Conservation (phyloP, 2,797 vertebrate genomes). For the Acanthornis magna region DNA sequence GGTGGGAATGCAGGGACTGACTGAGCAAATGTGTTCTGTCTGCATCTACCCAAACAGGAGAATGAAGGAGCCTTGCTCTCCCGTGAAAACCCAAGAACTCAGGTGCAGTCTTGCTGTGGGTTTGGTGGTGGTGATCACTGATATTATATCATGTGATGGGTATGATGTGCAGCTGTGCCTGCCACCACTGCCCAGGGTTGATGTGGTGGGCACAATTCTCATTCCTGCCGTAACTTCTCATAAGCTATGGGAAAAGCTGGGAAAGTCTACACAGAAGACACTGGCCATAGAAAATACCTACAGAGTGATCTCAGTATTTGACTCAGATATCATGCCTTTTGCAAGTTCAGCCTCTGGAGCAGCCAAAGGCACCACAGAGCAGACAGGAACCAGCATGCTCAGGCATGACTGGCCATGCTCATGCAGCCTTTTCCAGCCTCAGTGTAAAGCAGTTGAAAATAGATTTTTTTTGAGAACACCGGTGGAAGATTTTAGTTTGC, state of each 20-base stretch:
- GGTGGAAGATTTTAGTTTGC: neutral
- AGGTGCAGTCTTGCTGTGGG: neutral
- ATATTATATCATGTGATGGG: neutral
- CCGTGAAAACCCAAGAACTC: neutral
- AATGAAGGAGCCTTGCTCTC: neutral
- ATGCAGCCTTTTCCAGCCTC: neutral
- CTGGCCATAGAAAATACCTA: neutral
- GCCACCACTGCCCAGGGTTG: neutral
- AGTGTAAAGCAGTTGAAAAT: neutral
- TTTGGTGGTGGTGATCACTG: neutral
- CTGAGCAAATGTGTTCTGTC: neutral
- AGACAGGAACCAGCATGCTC: neutral
- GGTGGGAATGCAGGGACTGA: neutral
- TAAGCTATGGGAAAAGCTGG: neutral
- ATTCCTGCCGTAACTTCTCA: neutral
- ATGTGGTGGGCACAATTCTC: fast-evolving
- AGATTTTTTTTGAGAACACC: neutral
- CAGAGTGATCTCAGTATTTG: neutral
- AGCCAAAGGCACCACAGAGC: neutral
- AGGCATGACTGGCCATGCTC: neutral
- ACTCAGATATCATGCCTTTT: fast-evolving
- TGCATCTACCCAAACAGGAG: neutral
- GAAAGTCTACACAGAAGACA: neutral
- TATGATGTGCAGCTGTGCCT: neutral
- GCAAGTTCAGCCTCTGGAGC: neutral